Evolutionary conservation across 2,888 invertebrate species (phyloP).

Genomic region (Serripes groenlandicus): DNA sequence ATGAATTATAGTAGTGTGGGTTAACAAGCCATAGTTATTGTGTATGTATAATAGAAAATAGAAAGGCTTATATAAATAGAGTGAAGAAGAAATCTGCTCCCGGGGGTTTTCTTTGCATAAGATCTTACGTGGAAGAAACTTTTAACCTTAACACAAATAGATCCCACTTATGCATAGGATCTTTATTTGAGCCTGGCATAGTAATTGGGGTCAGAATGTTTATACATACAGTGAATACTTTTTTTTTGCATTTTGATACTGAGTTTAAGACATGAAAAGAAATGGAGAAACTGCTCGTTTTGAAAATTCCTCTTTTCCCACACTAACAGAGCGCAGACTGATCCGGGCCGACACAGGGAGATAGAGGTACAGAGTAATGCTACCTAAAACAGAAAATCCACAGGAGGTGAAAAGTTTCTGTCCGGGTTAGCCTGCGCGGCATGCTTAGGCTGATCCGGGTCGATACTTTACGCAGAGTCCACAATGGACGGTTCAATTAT

Average conservation of each 20-base stretch:
- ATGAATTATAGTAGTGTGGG: not conserved
- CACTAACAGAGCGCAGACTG: no score
- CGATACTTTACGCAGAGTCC: no score
- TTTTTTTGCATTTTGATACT: not conserved
- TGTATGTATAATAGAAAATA: not conserved
- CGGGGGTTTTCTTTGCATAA: conserved; percentile 17
- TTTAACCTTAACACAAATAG: not conserved
- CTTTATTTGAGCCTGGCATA: not conserved
- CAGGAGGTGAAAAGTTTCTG: no score
- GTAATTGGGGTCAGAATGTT: not conserved
- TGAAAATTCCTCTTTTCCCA: not conserved
- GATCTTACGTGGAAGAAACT: not conserved
- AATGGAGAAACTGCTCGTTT: no score
- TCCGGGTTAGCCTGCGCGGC: no score
- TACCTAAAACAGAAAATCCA: no score
- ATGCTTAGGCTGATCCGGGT: no score
- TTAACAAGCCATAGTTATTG: not conserved
- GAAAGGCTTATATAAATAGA: conserved; percentile 16
- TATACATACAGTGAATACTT: not conserved
- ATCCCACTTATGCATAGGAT: not conserved
- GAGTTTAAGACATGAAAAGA: no score
- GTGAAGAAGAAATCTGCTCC: conserved; percentile 4
- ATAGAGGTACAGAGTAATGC: no score
- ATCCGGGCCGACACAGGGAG: no score
- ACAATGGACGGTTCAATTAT: no score